Evolutionary conservation across 1,140 invertebrate species (phyloP).

Genomic region (Sipha flava): DNA sequence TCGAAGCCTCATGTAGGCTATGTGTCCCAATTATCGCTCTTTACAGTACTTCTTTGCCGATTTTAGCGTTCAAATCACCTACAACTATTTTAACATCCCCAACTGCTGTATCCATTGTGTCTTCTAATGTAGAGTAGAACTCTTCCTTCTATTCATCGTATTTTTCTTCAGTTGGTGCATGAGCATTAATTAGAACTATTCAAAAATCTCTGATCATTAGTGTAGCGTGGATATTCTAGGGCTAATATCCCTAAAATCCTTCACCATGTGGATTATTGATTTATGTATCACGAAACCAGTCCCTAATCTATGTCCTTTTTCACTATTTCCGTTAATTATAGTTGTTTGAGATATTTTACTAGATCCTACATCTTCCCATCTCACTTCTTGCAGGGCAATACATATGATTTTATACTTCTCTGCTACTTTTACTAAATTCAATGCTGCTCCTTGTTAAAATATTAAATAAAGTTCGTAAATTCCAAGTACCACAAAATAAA

Average conservation of each 20-base stretch:
- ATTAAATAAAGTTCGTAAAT: too few relatives aligned
- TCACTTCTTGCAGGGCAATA: too few relatives aligned
- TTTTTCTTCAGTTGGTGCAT: conserved; percentile 34
- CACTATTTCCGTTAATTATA: conserved; percentile 8
- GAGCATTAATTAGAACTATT: conserved; percentile 26
- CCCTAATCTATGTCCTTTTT: conserved; percentile 8
- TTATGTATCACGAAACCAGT: conserved; percentile 29
- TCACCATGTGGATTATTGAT: too few relatives aligned
- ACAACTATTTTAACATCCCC: conserved; percentile 34
- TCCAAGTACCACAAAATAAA: too few relatives aligned
- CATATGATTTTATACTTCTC: neutral
- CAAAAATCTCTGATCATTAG: conserved; percentile 22
- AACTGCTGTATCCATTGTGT: neutral
- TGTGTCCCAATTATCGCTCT: conserved; percentile 39
- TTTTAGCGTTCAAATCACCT: conserved; percentile 35
- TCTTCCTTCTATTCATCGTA: conserved; percentile 32
- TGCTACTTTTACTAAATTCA: too few relatives aligned
- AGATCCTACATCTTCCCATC: too few relatives aligned
- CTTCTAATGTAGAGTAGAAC: conserved; percentile 32
- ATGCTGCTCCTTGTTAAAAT: too few relatives aligned
- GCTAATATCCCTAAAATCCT: too few relatives aligned
- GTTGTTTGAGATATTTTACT: too few relatives aligned
- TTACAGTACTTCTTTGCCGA: conserved; percentile 23
- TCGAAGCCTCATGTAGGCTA: conserved; percentile 37
- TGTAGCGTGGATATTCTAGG: conserved; percentile 32